Percentiles rank a stretch among this genome's conserved stretches.
Conservation (phyloP, 1,140 invertebrate genomes). For the Branchinecta lynchi region DNA sequence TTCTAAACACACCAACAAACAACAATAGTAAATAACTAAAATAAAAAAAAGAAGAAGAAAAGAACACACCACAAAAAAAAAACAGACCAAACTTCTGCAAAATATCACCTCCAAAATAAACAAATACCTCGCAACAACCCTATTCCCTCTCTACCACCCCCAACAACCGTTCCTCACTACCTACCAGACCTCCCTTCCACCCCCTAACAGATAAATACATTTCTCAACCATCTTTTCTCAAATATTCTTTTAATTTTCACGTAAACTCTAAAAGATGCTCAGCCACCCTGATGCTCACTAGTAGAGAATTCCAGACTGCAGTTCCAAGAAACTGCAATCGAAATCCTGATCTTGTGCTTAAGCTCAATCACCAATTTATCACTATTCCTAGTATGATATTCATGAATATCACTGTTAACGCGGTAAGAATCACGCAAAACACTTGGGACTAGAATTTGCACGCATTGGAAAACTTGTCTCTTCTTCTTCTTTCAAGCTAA, state of each 20-base stretch:
- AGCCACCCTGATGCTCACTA: too few relatives aligned
- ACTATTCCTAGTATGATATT: neutral
- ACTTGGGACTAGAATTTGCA: neutral
- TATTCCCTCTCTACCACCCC: neutral
- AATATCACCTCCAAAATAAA: neutral
- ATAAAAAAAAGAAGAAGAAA: too few relatives aligned
- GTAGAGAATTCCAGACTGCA: too few relatives aligned
- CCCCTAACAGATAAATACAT: neutral
- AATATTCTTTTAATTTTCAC: too few relatives aligned
- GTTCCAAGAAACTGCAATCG: neutral
- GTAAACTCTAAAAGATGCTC: too few relatives aligned
- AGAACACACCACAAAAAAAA: too few relatives aligned
- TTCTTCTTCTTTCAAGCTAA: too few relatives aligned
- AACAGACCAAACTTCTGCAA: neutral
- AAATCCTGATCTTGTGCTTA: slow-evolving; percentile 1
- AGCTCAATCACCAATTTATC: slow-evolving; percentile 1
- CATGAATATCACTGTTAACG: slow-evolving; percentile 9
- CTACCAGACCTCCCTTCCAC: neutral
- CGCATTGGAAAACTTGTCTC: slow-evolving; percentile 2
- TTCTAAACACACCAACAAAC: too few relatives aligned
- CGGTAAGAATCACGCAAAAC: neutral
- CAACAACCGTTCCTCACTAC: neutral
- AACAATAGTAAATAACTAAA: too few relatives aligned
- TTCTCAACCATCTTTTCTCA: neutral
- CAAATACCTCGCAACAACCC: slow-evolving; percentile 1